Evolutionary conservation across 2,113 vertebrate species (phyloP), one percentile per base, ranked within the genome.

Genomic region (Nothobranchius kuhntae): DNA sequence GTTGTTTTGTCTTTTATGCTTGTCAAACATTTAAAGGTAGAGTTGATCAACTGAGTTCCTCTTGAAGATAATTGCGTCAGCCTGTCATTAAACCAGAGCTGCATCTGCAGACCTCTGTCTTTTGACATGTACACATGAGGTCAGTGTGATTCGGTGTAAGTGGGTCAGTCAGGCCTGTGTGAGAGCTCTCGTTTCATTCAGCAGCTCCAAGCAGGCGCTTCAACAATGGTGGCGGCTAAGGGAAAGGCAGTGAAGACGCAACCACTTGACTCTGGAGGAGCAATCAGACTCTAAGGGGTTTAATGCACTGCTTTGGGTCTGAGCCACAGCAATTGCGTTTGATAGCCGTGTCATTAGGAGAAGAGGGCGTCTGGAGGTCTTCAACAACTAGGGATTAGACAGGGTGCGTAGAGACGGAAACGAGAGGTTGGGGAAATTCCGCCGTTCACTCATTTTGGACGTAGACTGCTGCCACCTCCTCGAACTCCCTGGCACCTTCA

Each of bases 271-370:
- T 93, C 86, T 90, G 65, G 85, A 93, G 91, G 89, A 91, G 89
- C 91, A 93, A 92, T 93, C 91, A 92, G 86, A 90, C 86, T 81
- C 87, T 85, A 81, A 56, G 88, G 89, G 87, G 85, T 92, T 92
- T 92, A 92, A 92, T 91, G 86, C 87, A 90, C 87, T 85, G 87
- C 87, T 89, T 91, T 88, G 89, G 89, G 89, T 91, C 87, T 91
- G 89, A 93, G 92, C 89, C 90, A 88, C 87, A 84, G 90, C 91
- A 92, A 90, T 92, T 90, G 91, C 87, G 86, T 92, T 92, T 92
- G 92, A 93, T 91, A 92, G 91, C 89, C 75, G 54, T 92, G 91
- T 91, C 90, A 93, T 92, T 92, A 92, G 88, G 86, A 89, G 87
- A 90, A 85, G 91, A 91, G 88, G 89, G 82, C 80, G 77, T 92